These are phyloP conservation scores for Opisthocomus hoazin DNA, from an alignment of 2,113 vertebrate species.

Conservation along the genomic window DNA sequence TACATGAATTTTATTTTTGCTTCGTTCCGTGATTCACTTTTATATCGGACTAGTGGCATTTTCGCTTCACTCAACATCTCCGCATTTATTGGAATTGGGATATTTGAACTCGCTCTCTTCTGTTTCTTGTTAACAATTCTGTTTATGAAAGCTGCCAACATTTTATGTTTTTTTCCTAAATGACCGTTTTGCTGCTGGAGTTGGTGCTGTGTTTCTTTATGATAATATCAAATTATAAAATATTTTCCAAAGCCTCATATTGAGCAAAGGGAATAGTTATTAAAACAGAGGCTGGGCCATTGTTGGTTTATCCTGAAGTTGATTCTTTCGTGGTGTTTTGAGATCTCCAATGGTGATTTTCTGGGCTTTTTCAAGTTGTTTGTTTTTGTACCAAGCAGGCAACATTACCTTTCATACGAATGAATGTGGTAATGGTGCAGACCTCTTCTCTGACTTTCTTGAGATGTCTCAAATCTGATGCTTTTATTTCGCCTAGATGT, in stretches of 20 bases:
- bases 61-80: slow-evolving; percentile 10
- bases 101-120: neutral
- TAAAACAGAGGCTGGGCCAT: neutral
- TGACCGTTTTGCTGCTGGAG: neutral
- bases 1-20: neutral
- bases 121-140: slow-evolving; percentile 10
- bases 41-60: neutral
- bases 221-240: neutral
- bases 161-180: slow-evolving; percentile 29
- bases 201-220: neutral
- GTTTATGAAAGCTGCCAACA: slow-evolving; percentile 5
- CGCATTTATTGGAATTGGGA: neutral
- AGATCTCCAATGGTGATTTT: neutral
- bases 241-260: slow-evolving; percentile 11
- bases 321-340: neutral
- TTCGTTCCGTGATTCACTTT: slow-evolving; percentile 43
- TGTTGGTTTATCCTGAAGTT: neutral
- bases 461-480: neutral
- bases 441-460: neutral
- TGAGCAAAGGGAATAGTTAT: neutral
- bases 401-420: neutral
- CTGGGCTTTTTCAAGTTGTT: neutral
- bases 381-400: neutral
- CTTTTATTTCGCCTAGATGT: slow-evolving; percentile 6
- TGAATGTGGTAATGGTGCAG: neutral